Base-by-base conservation (phyloP, 2,797 vertebrate species). In the Xerus rutilus region DNA sequence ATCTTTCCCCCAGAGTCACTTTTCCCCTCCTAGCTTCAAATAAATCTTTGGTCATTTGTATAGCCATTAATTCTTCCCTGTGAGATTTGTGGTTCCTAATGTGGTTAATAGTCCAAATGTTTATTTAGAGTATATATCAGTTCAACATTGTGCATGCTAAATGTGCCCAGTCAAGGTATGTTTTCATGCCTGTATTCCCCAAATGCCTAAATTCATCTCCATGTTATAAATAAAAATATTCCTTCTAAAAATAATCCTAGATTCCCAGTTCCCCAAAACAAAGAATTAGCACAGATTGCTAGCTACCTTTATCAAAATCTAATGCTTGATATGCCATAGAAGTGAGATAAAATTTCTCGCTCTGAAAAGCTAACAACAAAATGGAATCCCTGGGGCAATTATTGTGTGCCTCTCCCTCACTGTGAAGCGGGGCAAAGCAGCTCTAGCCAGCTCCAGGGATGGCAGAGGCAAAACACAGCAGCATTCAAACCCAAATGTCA, bases 11-110 rank as follows among this genome's bases (percentile, higher is more conserved):
- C 20, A 69, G n/a, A 69, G 74, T 81, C 43, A 72, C 64, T 93
- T 88, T 89, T 32, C 28, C 12, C 23, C 62, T 72, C 64, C 57
- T 90, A 89, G 86, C 72, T 76, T 94, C 81, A 89, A 72, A 94
- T 89, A 96, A 95, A 93, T 91, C 49, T 82, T 76, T 77, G 83
- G 89, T 92, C 86, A 93, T 93, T 93, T 83, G 25, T 69, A 79
- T 35, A 95, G 72, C n/a, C 30, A 39, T 86, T 96, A 83, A 93
- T 91, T 96, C 81, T 74, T 87, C 54, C 90, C 88, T 54, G 35
- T 82, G 81, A 94, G 92, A 84, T 83, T 45, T 96, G 85, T 84
- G 74, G 59, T 76, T 95, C 83, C 89, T 84, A 85, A 73, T 82
- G 86, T 84, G 45, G 69, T 93, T 82, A 91, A 83, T 92, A 89